These are phyloP conservation scores for Drosophila arawakana DNA, from an alignment of 1,140 invertebrate species.

Conservation along the genomic window DNA sequence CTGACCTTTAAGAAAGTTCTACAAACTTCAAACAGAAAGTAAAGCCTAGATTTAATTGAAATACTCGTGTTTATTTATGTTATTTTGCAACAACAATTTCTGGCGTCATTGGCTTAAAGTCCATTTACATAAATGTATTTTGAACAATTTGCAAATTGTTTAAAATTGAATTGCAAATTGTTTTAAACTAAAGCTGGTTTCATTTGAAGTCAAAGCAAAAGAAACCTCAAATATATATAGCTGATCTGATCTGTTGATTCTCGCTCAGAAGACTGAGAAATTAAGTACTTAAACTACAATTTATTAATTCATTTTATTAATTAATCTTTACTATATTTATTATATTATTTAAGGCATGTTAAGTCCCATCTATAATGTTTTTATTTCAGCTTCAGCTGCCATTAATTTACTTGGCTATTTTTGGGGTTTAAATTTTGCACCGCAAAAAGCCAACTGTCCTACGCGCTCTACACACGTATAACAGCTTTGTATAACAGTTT, in stretches of 20 bases:
- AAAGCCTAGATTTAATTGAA: conserved; percentile 13
- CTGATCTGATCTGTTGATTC: conserved; percentile 4
- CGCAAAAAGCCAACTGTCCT: conserved; percentile 1
- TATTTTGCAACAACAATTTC: too few species aligned
- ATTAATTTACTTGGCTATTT: conserved; percentile 8
- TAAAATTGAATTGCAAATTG: conserved; percentile 28
- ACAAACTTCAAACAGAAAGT: not conserved
- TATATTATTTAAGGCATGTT: not conserved
- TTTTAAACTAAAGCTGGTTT: not conserved
- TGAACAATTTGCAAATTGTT: conserved; percentile 2
- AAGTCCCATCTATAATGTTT: not conserved
- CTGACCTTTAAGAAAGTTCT: conserved; percentile 63
- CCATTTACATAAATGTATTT: conserved; percentile 22
- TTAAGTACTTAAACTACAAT: not conserved
- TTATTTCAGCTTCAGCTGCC: not conserved
- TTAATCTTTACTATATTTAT: not conserved
- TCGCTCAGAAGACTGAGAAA: not conserved
- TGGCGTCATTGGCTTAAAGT: conserved; percentile 8
- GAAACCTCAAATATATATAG: not conserved
- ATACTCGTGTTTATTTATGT: not conserved
- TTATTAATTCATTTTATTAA: not conserved
- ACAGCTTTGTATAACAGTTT: conserved; percentile 15
- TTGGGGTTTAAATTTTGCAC: conserved; percentile 1
- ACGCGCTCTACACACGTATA: conserved; percentile 2
- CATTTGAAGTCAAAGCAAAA: conserved; percentile 8